Evolutionary conservation across 2,888 invertebrate species (phyloP).

Genomic region (Phyllotreta cruciferae): DNA sequence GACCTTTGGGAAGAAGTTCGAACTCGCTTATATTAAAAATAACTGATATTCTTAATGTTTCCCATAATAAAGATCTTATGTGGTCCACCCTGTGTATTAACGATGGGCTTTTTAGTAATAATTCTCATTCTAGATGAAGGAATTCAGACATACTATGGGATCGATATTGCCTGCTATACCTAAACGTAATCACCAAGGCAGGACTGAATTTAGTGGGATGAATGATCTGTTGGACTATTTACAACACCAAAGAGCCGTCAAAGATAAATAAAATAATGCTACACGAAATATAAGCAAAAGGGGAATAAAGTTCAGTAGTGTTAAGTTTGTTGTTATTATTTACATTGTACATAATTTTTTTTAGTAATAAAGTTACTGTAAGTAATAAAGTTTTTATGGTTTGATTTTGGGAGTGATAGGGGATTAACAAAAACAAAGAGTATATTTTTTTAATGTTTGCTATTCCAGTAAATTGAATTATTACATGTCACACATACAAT

Average conservation of each 20-base stretch:
- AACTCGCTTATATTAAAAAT: too few species aligned
- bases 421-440: slow-evolving; percentile 20
- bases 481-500: slow-evolving; percentile 58
- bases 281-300: too few species aligned
- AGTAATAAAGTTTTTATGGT: neutral
- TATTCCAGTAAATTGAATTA: slow-evolving; percentile 57
- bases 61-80: neutral
- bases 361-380: neutral
- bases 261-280: slow-evolving; percentile 41
- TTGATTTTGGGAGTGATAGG: neutral
- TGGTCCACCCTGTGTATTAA: neutral
- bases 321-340: neutral
- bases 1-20: too few species aligned
- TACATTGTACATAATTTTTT: too few species aligned
- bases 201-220: slow-evolving; percentile 86
- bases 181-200: slow-evolving; percentile 78
- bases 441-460: slow-evolving; percentile 55
- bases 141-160: slow-evolving; percentile 84
- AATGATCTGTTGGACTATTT: slow-evolving; percentile 86
- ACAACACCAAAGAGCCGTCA: slow-evolving; percentile 61
- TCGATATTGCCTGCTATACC: slow-evolving; percentile 76
- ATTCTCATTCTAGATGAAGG: slow-evolving; percentile 69
- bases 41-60: too few species aligned
- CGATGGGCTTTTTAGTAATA: neutral
- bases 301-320: too few species aligned